Percentiles rank a stretch among this genome's conserved stretches.
phyloP scores from a whole-genome alignment of 1,140 invertebrate genomes.

The Sarcophaga bullata region DNA sequence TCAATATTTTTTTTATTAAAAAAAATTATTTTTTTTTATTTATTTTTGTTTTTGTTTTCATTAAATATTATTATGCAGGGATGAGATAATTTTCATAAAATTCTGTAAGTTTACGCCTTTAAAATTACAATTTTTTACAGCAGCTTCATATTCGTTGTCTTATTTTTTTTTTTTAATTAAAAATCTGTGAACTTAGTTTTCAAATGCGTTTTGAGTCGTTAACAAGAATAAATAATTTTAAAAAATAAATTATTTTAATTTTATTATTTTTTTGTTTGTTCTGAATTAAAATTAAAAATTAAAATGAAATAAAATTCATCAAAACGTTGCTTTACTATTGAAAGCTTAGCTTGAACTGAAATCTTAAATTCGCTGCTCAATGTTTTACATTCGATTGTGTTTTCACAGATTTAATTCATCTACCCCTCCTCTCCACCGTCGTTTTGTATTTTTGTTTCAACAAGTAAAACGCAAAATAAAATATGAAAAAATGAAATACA shows the following conservation, averaged over 20 bases:
- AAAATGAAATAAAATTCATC: neutral
- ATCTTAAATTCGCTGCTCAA: constrained; percentile 4
- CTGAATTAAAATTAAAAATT: no score
- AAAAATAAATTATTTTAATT: no score
- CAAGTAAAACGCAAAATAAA: neutral
- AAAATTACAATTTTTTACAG: neutral
- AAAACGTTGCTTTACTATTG: constrained; percentile 20
- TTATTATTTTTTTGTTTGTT: no score
- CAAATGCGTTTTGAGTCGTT: neutral
- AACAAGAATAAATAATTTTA: neutral
- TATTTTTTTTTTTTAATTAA: neutral
- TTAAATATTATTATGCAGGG: neutral
- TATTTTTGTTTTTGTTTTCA: neutral
- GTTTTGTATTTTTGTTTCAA: neutral
- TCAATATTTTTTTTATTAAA: neutral
- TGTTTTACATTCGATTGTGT: constrained; percentile 10
- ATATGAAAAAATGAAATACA: neutral
- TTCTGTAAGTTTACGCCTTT: neutral
- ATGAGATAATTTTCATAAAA: neutral
- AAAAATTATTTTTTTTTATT: no score
- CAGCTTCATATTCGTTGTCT: neutral
- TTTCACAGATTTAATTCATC: neutral
- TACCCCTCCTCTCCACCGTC: neutral
- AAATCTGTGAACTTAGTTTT: neutral
- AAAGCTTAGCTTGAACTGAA: constrained; percentile 30